phyloP scores from a whole-genome alignment of 2,113 vertebrate genomes.

The Pycnonotus jocosus region DNA sequence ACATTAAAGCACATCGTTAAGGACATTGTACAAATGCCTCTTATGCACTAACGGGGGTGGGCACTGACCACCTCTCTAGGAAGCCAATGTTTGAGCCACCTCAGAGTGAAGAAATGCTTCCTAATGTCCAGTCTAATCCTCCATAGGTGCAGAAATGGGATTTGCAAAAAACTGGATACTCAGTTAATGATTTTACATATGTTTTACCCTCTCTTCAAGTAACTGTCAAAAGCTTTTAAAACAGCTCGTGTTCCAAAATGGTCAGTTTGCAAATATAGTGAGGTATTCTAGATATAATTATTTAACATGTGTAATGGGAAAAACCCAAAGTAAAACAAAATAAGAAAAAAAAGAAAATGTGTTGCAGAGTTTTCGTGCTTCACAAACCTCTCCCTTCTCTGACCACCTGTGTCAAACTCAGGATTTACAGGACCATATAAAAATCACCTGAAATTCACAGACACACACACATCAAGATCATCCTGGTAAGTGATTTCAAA shows the following conservation, averaged over 20 bases:
- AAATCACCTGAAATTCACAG: slow-evolving; percentile 8
- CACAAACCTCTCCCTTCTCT: not conserved
- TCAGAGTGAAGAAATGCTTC: not conserved
- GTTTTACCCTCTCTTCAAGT: not conserved
- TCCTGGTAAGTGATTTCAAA: not conserved
- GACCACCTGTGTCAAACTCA: not conserved
- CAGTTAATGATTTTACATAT: not conserved
- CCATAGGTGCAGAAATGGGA: not conserved
- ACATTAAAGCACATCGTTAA: not conserved
- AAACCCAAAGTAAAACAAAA: not conserved
- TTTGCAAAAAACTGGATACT: not conserved
- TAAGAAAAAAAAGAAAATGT: not conserved
- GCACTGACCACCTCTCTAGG: not conserved
- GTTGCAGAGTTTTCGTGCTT: not conserved
- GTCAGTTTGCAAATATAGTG: not conserved
- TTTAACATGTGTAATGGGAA: not conserved
- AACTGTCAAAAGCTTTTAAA: not conserved
- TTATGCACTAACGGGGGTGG: not conserved
- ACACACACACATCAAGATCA: not conserved
- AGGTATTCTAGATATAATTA: not conserved
- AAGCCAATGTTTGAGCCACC: not conserved
- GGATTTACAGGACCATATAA: not conserved
- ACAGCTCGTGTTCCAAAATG: not conserved
- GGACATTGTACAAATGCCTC: not conserved
- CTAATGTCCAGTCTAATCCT: not conserved